Conservation (phyloP, 2,888 invertebrate genomes). For the Sphecodes monilicornis region DNA sequence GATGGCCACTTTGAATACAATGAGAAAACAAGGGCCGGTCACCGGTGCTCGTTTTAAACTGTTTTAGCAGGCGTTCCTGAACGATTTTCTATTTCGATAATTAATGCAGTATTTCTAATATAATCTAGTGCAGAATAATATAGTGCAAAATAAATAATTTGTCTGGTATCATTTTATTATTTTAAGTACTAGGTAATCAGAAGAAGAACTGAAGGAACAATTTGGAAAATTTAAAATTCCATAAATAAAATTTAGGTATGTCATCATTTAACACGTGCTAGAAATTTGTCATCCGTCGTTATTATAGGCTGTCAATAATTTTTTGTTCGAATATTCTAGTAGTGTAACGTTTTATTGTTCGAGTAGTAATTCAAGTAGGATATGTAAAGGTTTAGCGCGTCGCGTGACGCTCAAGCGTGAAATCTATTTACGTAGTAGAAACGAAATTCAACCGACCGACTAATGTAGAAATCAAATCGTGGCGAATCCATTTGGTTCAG, state of each 20-base stretch:
- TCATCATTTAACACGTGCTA: background rate
- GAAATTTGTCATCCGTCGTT: background rate
- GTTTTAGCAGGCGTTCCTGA: no score
- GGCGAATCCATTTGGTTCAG: background rate
- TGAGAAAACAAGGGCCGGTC: background rate
- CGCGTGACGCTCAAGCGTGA: background rate
- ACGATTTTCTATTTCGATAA: no score
- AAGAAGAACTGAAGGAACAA: background rate
- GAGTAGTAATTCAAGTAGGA: slow-evolving; percentile 2
- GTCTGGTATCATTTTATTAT: background rate
- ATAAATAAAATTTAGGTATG: background rate
- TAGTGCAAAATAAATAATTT: background rate
- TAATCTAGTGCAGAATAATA: background rate
- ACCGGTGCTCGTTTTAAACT: background rate
- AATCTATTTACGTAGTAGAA: slow-evolving; percentile 42
- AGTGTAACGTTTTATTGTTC: background rate
- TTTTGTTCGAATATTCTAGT: background rate
- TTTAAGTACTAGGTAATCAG: background rate
- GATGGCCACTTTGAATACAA: background rate
- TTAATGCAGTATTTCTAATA: no score
- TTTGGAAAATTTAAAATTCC: background rate
- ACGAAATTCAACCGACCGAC: slow-evolving; percentile 8
- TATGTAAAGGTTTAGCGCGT: background rate
- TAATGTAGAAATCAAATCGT: background rate
- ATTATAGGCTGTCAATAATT: background rate